Conservation (phyloP, 1,140 invertebrate species). For the Drosophila bifasciata region DNA sequence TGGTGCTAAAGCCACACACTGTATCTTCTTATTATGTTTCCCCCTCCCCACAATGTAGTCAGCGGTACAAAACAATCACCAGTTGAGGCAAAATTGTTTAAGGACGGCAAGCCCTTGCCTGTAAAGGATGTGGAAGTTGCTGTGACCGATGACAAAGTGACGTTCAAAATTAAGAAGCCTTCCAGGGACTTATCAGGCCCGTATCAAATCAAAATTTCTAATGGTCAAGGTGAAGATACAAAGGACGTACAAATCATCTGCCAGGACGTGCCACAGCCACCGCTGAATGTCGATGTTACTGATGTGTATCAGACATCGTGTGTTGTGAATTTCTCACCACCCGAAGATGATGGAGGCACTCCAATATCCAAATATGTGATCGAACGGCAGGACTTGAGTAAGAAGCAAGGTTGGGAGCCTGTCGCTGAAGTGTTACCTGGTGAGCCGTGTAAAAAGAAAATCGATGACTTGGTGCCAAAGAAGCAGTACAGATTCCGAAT, state of each 20-base stretch:
- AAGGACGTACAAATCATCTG: conserved; percentile 93
- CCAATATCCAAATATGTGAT: conserved; percentile 96
- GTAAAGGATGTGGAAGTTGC: conserved; percentile 95
- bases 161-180: conserved; percentile 96
- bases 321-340: conserved; percentile 95
- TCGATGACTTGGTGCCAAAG: conserved; percentile 93
- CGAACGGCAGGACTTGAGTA: conserved; percentile 95
- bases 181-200: conserved; percentile 91
- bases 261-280: conserved; percentile 95
- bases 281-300: conserved; percentile 94
- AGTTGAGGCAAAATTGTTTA: conserved; percentile 94
- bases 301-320: conserved; percentile 97
- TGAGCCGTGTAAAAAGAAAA: conserved; percentile 91
- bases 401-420: conserved; percentile 94
- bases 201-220: conserved; percentile 94
- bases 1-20: no score
- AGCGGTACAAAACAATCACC: conserved; percentile 93
- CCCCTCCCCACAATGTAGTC: conserved; percentile 86
- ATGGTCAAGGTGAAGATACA: conserved; percentile 94
- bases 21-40: conserved; percentile 11
- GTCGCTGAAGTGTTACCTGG: conserved; percentile 90
- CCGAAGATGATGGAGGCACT: conserved; percentile 96
- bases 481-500: conserved; percentile 98
- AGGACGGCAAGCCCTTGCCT: conserved; percentile 94
- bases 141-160: conserved; percentile 94